Evolutionary conservation across 2,113 vertebrate species (phyloP).

Genomic region (Synodontis membranacea): DNA sequence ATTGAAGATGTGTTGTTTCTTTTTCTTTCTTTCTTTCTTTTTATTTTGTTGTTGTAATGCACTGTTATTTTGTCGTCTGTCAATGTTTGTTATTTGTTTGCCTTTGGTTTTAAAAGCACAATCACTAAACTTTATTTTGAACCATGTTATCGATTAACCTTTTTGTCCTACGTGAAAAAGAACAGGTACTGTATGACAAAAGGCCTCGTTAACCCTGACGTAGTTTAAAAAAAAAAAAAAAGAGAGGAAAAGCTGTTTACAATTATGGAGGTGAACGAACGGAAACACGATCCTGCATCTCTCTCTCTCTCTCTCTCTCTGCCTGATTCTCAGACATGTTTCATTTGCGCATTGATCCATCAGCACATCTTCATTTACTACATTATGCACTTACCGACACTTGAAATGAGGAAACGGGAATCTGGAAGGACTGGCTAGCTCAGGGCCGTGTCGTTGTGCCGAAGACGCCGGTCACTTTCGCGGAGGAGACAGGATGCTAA

Average conservation of each 20-base stretch:
- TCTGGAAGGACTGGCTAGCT: conserved; percentile 65
- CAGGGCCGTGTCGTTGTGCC: conserved; percentile 7
- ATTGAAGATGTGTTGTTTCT: conserved; percentile 81
- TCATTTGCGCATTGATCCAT: conserved; percentile 66
- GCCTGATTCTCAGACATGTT: conserved; percentile 71
- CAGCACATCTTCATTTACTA: conserved; percentile 66
- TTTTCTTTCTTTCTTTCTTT: conserved; percentile 66
- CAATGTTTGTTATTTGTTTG: conserved; percentile 77
- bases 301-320: conserved; percentile 55
- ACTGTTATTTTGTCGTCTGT: conserved; percentile 89
- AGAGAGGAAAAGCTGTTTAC: conserved; percentile 74
- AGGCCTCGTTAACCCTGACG: conserved; percentile 87
- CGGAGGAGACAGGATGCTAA: conserved; percentile 52
- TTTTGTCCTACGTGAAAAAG: conserved; percentile 90
- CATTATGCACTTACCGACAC: conserved; percentile 78
- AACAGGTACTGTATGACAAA: conserved; percentile 81
- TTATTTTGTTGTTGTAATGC: conserved; percentile 86
- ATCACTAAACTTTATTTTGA: conserved; percentile 99
- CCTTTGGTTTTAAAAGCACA: conserved; percentile 99
- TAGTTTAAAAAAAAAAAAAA: conserved; percentile 75
- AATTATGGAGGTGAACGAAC: conserved; percentile 63
- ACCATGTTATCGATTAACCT: conserved; percentile 99
- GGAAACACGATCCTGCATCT: conserved; percentile 63
- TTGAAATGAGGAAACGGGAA: conserved; percentile 65
- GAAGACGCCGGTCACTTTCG: conserved; percentile 2